These are phyloP conservation scores for Capreolus pygargus DNA, from an alignment of 2,113 vertebrate species.

Conservation along the genomic window DNA sequence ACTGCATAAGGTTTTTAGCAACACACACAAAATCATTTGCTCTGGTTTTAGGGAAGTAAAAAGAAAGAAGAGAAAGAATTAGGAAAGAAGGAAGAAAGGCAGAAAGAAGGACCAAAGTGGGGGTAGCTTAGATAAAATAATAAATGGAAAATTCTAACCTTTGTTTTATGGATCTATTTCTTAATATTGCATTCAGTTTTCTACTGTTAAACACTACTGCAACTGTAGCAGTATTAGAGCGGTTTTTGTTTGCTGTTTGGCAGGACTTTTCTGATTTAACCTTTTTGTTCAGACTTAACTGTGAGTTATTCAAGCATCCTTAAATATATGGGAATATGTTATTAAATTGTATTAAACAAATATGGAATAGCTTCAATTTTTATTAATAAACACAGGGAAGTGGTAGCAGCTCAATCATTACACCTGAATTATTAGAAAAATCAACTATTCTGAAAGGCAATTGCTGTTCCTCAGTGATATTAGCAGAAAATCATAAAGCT, in stretches of 20 bases:
- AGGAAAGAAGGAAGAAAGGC: background rate
- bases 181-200: background rate
- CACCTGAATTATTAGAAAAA: background rate
- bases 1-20: background rate
- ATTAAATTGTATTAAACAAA: background rate
- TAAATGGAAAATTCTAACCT: background rate
- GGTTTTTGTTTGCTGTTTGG: background rate
- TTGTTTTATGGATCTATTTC: background rate
- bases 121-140: background rate
- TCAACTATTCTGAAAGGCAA: background rate
- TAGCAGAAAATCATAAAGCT: background rate
- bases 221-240: background rate
- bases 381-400: background rate
- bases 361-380: background rate
- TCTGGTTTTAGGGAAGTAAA: background rate
- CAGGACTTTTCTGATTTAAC: background rate
- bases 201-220: background rate
- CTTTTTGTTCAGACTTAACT: background rate
- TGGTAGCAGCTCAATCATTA: background rate
- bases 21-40: background rate
- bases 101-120: background rate
- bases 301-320: background rate
- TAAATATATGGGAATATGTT: background rate
- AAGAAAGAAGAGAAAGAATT: background rate
- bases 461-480: background rate